Percentiles rank a stretch among this genome's conserved stretches.
Evolutionary conservation across 2,888 invertebrate genomes (phyloP).

Genomic region (Eulithis prunata): DNA sequence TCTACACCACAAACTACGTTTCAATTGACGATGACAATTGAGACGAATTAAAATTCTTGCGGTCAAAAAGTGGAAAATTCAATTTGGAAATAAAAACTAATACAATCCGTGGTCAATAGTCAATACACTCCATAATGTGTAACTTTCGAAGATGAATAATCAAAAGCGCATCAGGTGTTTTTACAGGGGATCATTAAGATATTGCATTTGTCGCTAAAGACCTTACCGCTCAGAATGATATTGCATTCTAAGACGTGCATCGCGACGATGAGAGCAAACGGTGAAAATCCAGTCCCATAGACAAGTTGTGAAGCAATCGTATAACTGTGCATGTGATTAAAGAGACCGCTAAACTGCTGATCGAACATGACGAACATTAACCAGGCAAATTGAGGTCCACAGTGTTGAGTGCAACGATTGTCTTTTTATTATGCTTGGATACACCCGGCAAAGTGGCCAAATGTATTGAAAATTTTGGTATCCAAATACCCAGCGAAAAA

Average conservation of each 20-base stretch:
- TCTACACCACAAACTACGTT: conserved; percentile 29
- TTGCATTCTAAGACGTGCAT: conserved; percentile 30
- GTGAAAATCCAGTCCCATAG: conserved; percentile 31
- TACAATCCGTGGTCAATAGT: conserved; percentile 11
- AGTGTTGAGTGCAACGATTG: too few species aligned
- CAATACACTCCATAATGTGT: conserved; percentile 16
- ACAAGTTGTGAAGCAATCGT: conserved; percentile 27
- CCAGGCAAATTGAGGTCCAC: conserved; percentile 27
- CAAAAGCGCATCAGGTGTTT: conserved; percentile 30
- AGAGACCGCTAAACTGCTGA: conserved; percentile 26
- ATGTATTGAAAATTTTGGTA: too few species aligned
- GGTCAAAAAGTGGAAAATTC: conserved; percentile 26
- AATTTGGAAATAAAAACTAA: conserved; percentile 4
- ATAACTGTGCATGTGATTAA: conserved; percentile 35
- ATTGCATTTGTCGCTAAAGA: conserved; percentile 47
- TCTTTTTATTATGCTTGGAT: too few species aligned
- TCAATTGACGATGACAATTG: conserved; percentile 26
- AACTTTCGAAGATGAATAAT: conserved; percentile 31
- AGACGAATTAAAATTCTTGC: conserved; percentile 31
- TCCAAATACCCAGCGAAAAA: background rate
- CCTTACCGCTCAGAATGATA: conserved; percentile 48
- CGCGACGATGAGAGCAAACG: conserved; percentile 32
- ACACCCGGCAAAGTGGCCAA: too few species aligned
- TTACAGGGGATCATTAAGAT: conserved; percentile 47
- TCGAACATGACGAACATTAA: conserved; percentile 23